A percentile compares a stretch with the other conserved stretches of the same genome.
phyloP scores from a whole-genome alignment of 2,888 invertebrate species.

The Ennomos quercinarius region DNA sequence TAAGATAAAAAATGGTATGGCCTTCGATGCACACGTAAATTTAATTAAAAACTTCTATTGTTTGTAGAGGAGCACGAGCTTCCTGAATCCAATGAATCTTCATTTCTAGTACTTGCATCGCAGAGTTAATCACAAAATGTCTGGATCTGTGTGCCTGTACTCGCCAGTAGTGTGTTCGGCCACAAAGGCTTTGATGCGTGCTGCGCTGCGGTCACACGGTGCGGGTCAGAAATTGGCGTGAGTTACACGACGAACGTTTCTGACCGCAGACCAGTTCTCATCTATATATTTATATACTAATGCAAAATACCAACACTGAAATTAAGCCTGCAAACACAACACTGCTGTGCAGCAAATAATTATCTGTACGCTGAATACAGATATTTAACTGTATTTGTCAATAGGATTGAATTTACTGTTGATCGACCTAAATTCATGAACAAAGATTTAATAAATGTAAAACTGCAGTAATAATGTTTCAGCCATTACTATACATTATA shows the following conservation, averaged over 20 bases:
- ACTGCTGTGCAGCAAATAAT: neutral
- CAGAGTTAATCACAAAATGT: constrained; percentile 52
- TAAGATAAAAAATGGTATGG: too few relatives aligned
- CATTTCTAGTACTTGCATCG: constrained; percentile 48
- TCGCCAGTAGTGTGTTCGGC: constrained; percentile 51
- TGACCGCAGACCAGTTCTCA: constrained; percentile 50
- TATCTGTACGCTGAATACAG: neutral
- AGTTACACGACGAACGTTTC: constrained; percentile 67
- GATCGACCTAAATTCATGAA: too few relatives aligned
- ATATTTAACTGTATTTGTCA: too few relatives aligned
- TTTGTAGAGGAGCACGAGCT: constrained; percentile 25
- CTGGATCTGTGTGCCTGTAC: constrained; percentile 50
- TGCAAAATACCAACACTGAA: constrained; percentile 11
- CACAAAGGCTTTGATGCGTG: constrained; percentile 81
- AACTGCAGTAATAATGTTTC: too few relatives aligned
- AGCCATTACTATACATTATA: constrained; percentile 1
- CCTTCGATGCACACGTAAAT: neutral
- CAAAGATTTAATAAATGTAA: too few relatives aligned
- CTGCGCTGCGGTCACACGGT: constrained; percentile 76
- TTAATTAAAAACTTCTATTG: constrained; percentile 5
- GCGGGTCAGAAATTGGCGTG: constrained; percentile 78
- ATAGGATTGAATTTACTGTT: too few relatives aligned
- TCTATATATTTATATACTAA: constrained; percentile 22
- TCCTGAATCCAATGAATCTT: constrained; percentile 36
- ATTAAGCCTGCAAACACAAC: constrained; percentile 16